Conservation (phyloP, 2,797 vertebrate species). For the Spinus pinus region DNA sequence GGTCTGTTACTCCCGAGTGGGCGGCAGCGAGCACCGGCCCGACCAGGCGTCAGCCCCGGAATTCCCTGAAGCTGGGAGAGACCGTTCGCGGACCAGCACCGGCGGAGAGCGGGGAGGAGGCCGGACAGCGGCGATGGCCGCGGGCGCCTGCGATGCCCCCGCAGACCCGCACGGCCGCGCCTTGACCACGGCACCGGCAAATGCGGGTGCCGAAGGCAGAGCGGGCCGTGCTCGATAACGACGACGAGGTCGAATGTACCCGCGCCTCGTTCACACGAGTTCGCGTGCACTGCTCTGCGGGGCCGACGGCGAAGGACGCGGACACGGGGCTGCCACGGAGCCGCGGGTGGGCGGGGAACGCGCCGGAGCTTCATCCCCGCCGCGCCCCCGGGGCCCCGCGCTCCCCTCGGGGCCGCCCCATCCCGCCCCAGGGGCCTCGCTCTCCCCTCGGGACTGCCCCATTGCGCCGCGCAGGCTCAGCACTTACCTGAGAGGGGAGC, state of each 20-base stretch:
- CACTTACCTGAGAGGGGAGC: constrained; percentile 58
- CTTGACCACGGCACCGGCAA: neutral
- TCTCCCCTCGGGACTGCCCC: neutral
- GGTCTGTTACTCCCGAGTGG: fast-evolving
- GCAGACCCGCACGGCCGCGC: neutral
- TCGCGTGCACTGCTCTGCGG: fast-evolving
- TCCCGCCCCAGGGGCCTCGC: neutral
- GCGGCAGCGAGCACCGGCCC: neutral
- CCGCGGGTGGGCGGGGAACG: neutral
- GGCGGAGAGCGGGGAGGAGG: neutral
- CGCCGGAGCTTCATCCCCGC: neutral
- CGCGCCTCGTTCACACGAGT: neutral
- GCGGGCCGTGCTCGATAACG: neutral
- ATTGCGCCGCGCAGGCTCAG: neutral
- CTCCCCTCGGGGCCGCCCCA: neutral
- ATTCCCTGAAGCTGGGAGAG: neutral
- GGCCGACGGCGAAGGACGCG: neutral
- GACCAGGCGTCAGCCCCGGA: neutral
- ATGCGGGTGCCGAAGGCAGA: neutral
- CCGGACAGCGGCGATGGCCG: neutral
- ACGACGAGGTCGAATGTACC: neutral
- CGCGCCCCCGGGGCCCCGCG: neutral
- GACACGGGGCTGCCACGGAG: neutral
- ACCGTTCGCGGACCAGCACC: neutral
- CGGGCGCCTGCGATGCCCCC: neutral